Percentiles rank a stretch among this genome's conserved stretches.
Evolutionary conservation across 1,140 invertebrate species (phyloP).

Genomic region (Solenopsis fugax): DNA sequence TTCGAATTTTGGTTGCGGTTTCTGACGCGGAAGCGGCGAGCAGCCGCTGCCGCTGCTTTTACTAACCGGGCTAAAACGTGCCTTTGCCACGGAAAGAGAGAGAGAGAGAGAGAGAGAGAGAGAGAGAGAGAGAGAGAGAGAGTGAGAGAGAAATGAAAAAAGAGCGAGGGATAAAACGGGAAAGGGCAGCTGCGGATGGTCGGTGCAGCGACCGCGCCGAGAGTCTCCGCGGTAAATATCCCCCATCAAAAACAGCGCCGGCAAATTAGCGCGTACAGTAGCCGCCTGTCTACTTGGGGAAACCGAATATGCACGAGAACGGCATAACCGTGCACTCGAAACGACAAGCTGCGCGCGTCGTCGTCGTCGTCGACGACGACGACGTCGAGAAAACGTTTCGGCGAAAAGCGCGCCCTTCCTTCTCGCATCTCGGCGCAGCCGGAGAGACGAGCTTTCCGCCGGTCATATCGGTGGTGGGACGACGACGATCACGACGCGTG

Average conservation of each 20-base stretch:
- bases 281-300: conserved; percentile 20
- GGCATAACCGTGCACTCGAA: conserved; percentile 4
- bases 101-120: neutral
- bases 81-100: neutral
- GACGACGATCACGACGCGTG: conserved; percentile 24
- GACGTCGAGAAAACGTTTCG: neutral
- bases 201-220: neutral
- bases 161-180: neutral
- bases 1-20: conserved; percentile 48
- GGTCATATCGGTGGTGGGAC: neutral
- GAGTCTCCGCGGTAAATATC: conserved; percentile 22
- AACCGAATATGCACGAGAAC: conserved; percentile 21
- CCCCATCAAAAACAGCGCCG: conserved; percentile 49
- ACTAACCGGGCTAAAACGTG: conserved; percentile 17
- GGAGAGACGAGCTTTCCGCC: neutral
- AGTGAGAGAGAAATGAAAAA: neutral
- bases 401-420: neutral
- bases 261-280: conserved; percentile 38
- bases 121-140: neutral
- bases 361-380: neutral
- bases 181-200: neutral
- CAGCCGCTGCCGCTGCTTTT: conserved; percentile 24
- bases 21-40: conserved; percentile 34
- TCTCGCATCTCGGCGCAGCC: neutral
- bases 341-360: neutral